Evolutionary conservation across 2,888 invertebrate species (phyloP), one percentile per base, ranked within the genome.

Genomic region (Orgyia antiqua): DNA sequence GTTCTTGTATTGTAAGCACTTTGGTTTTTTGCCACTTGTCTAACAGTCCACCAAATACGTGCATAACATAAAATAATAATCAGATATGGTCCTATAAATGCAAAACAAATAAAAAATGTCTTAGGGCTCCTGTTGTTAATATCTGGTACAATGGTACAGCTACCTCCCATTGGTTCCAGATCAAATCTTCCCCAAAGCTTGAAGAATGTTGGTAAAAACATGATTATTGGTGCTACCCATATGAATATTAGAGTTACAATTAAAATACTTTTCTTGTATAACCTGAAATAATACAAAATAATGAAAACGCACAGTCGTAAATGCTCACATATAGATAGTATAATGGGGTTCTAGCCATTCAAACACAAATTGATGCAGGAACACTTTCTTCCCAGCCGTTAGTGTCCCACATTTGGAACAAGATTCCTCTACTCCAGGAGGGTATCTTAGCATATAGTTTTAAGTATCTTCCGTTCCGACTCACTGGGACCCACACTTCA

Each of bases 61-160:
- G 94, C 90, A 57, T 96, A 96, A 63, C 94, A 95, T 39, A 93
- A 79, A 19, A 94, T 89, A 57, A 97, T 96, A 33, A 92, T 90
- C 42, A 92, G 68, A 69, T 94, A 95, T 0, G 97, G 97, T 29
- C 95, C 86, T 30, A 93, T 88, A 61, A 97, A 97, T 15, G 93
- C 95, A 27, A 90, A 87, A 2, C 93, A 84, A 63, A 96, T 95
- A 1, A 96, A 88, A 29, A 92, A 90, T 47, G 89, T 91, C 68
- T 94, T 97, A 2, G 94, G 91, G 24, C 92, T 89, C 23, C 90
- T 88, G 38, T 89, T 88, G 49, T 90, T 78, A 27, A 78, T 61
- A 57, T 93, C 93, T 0, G 88, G 88, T 0, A 93, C 74, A 55
- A 95, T 94, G 11, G 94, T 92, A 61, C 95, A 95, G 6, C 93